A percentile compares a stretch with the other conserved stretches of the same genome.
These are phyloP conservation scores for Aromia moschata DNA, from an alignment of 2,888 invertebrate genomes.

Conservation along the genomic window DNA sequence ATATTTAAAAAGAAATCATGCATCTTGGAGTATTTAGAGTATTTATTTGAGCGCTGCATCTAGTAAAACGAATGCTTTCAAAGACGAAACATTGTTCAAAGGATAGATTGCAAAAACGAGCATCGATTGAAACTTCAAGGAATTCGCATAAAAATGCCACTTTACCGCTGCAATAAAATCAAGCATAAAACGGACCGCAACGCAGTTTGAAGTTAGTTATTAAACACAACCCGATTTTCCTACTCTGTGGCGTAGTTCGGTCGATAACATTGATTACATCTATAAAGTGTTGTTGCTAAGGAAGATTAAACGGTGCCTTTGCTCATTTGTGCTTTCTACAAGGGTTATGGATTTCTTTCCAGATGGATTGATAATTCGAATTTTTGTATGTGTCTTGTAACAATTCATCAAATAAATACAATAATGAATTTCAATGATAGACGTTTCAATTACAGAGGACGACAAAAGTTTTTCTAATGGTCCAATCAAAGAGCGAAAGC, in stretches of 20 bases:
- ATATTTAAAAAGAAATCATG: too few species aligned
- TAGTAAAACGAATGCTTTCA: slow-evolving; percentile 6
- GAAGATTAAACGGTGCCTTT: background rate
- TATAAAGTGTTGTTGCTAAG: background rate
- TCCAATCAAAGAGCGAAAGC: too few species aligned
- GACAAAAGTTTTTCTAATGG: too few species aligned
- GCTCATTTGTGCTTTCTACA: too few species aligned
- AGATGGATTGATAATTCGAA: too few species aligned
- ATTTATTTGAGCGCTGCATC: slow-evolving; percentile 2
- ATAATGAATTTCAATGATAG: too few species aligned
- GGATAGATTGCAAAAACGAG: slow-evolving; percentile 13
- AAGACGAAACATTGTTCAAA: slow-evolving; percentile 6
- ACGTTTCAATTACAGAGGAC: too few species aligned
- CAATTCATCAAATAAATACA: too few species aligned
- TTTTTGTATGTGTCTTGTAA: too few species aligned
- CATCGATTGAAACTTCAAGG: slow-evolving; percentile 17
- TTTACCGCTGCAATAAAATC: slow-evolving; percentile 19
- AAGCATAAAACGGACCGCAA: slow-evolving; percentile 21
- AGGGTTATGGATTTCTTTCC: too few species aligned
- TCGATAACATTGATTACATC: slow-evolving; percentile 12
- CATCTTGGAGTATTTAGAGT: too few species aligned
- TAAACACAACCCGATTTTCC: slow-evolving; percentile 12
- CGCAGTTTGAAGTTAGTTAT: slow-evolving; percentile 20
- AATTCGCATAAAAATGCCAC: slow-evolving; percentile 19
- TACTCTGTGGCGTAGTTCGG: background rate